Percentiles rank a stretch among this genome's conserved stretches.
phyloP scores from a whole-genome alignment of 2,113 vertebrate species.

The Lepisosteus oculatus region DNA sequence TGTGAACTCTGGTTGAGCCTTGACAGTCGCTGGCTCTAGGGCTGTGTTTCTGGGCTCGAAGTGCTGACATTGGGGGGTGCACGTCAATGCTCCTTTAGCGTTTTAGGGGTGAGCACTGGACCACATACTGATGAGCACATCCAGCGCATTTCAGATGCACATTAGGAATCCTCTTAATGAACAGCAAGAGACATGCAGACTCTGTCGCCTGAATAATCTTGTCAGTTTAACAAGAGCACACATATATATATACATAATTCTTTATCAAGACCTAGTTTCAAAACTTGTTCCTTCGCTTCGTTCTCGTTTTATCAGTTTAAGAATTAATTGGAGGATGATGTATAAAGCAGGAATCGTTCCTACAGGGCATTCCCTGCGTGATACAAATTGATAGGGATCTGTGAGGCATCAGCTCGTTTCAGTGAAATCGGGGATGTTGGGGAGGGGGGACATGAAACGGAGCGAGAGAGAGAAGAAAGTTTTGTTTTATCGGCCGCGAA shows the following conservation, averaged over 20 bases:
- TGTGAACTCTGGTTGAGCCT: too few relatives aligned
- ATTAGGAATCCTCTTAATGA: slow-evolving; percentile 58
- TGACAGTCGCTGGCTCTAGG: too few relatives aligned
- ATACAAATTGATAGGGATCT: slow-evolving; percentile 67
- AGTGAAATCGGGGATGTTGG: slow-evolving; percentile 38
- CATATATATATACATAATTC: not conserved
- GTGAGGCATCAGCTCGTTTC: slow-evolving; percentile 53
- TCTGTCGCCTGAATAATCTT: slow-evolving; percentile 29
- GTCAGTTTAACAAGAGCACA: slow-evolving; percentile 30
- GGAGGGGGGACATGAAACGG: slow-evolving; percentile 35
- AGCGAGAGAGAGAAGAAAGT: slow-evolving; percentile 26
- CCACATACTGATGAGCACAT: slow-evolving; percentile 23
- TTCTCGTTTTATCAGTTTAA: slow-evolving; percentile 54
- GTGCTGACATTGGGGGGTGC: too few relatives aligned
- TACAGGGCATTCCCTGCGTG: slow-evolving; percentile 61
- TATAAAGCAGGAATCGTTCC: slow-evolving; percentile 48
- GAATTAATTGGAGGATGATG: slow-evolving; percentile 60
- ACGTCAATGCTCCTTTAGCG: too few relatives aligned
- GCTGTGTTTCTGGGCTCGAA: too few relatives aligned
- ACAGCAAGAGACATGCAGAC: slow-evolving; percentile 25
- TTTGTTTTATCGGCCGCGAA: not conserved
- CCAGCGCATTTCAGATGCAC: slow-evolving; percentile 41
- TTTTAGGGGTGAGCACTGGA: not conserved
- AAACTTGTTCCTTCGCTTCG: slow-evolving; percentile 11
- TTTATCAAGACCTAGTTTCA: slow-evolving; percentile 3